phyloP scores from a whole-genome alignment of 2,888 invertebrate species.

The Synergus gifuensis region DNA sequence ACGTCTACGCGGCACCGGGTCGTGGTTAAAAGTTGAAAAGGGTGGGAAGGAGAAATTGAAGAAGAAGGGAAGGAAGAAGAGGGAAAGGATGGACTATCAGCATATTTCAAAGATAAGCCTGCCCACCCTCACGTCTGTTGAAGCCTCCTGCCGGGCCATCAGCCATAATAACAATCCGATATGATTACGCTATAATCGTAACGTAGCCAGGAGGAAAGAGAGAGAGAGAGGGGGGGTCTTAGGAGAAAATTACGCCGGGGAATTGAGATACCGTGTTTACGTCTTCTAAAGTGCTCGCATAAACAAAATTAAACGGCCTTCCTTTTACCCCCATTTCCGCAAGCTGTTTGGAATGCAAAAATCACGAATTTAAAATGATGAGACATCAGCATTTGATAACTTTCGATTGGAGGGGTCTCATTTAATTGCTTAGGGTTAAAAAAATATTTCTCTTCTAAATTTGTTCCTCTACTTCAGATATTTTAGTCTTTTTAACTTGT shows the following conservation, averaged over 20 bases:
- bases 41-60: slow-evolving; percentile 23
- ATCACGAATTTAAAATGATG: slow-evolving; percentile 26
- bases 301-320: slow-evolving; percentile 76
- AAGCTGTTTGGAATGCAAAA: not conserved
- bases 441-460: not conserved
- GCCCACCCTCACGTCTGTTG: slow-evolving; percentile 61
- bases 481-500: too few species aligned
- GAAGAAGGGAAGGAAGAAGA: slow-evolving; percentile 43
- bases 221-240: slow-evolving; percentile 45
- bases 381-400: not conserved
- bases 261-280: slow-evolving; percentile 78
- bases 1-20: slow-evolving; percentile 52
- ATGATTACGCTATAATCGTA: slow-evolving; percentile 78
- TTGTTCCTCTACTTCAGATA: not conserved
- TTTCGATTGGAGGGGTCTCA: not conserved
- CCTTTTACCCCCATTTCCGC: slow-evolving; percentile 34
- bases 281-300: slow-evolving; percentile 75
- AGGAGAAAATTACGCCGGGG: slow-evolving; percentile 74
- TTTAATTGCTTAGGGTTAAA: not conserved
- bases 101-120: slow-evolving; percentile 78
- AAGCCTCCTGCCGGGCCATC: slow-evolving; percentile 72
- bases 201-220: slow-evolving; percentile 63
- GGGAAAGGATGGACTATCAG: slow-evolving; percentile 73
- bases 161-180: slow-evolving; percentile 78
- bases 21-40: slow-evolving; percentile 46